Conservation (phyloP, 2,888 invertebrate genomes). For the Epinotia nisella region DNA sequence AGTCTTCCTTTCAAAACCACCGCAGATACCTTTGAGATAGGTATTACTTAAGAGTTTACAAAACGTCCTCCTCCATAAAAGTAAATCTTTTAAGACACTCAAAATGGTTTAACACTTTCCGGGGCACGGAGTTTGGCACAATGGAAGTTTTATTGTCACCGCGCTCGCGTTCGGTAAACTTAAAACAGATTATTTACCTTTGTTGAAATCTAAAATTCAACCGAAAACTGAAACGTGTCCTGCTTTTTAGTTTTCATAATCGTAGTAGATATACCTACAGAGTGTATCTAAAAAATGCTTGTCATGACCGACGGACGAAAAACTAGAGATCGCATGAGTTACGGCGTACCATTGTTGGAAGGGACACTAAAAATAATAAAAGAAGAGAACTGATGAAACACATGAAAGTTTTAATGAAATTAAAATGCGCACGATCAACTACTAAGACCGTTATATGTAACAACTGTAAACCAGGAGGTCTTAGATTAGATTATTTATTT, state of each 20-base stretch:
- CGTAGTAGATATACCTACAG: not conserved
- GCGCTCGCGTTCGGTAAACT: constrained; percentile 17
- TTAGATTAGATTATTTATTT: no score
- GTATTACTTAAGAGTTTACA: constrained; percentile 10
- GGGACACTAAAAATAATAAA: not conserved
- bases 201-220: constrained; percentile 3
- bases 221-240: not conserved
- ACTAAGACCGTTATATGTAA: no score
- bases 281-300: not conserved
- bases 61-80: constrained; percentile 17
- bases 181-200: constrained; percentile 36
- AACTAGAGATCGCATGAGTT: not conserved
- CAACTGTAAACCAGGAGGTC: no score
- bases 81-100: constrained; percentile 28
- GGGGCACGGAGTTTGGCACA: constrained; percentile 27
- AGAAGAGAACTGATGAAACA: no score
- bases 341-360: no score
- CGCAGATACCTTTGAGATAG: constrained; percentile 9
- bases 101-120: constrained; percentile 40
- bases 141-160: constrained; percentile 38
- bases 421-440: no score
- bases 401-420: no score
- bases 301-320: not conserved
- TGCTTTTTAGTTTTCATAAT: no score
- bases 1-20: not conserved